A percentile compares a stretch with the other conserved stretches of the same genome.
Conservation (phyloP, 1,140 invertebrate species). For the Pachypsylla venusta region DNA sequence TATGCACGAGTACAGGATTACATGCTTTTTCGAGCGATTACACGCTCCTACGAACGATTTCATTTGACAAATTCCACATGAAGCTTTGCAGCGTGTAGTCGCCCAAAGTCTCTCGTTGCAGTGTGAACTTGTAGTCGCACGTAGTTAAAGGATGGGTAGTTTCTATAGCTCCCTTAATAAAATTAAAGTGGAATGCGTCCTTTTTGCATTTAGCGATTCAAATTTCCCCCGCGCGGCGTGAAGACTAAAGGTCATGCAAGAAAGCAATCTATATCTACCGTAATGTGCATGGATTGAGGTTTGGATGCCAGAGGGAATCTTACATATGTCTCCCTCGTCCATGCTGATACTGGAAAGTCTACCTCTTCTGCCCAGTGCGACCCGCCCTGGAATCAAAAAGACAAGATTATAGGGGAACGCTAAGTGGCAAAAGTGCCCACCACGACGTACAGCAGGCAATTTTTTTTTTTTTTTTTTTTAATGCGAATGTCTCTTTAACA, state of each 20-base stretch:
- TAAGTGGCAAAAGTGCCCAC: not conserved
- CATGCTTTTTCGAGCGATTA: no score
- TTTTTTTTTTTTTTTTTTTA: no score
- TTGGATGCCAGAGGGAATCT: conserved; percentile 23
- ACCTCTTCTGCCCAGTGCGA: conserved; percentile 33
- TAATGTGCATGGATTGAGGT: not conserved
- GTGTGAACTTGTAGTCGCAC: not conserved
- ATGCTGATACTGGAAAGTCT: conserved; percentile 34
- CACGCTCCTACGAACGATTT: no score
- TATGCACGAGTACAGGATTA: no score
- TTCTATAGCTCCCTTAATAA: not conserved
- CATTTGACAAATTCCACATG: no score
- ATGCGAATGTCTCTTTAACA: not conserved
- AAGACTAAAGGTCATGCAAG: conserved; percentile 7
- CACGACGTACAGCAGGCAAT: not conserved
- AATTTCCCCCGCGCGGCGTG: not conserved
- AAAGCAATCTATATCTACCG: conserved; percentile 1
- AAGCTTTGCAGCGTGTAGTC: not conserved
- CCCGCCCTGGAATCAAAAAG: conserved; percentile 32
- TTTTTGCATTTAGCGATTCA: no score
- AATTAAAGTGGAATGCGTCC: not conserved
- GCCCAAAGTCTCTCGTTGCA: not conserved
- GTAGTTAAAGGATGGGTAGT: not conserved
- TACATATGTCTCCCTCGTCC: conserved; percentile 37
- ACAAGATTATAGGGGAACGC: not conserved